Conservation (phyloP, 1,140 invertebrate species). For the Drosophila chauvacae region DNA sequence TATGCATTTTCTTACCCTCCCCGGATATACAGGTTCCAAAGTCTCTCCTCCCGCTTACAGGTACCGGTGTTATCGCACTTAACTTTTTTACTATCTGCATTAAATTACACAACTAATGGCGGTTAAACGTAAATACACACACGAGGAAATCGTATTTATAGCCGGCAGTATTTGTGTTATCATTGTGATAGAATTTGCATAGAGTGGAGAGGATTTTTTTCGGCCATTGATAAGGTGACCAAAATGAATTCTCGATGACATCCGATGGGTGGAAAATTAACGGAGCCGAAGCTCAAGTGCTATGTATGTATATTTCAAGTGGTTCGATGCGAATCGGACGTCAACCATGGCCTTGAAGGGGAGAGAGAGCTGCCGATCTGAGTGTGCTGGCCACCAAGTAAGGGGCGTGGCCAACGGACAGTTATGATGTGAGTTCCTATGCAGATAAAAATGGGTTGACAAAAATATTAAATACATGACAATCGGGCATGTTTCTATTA, state of each 20-base stretch:
- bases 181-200: slow-evolving; percentile 42
- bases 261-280: slow-evolving; percentile 47
- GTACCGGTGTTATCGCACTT: slow-evolving; percentile 14
- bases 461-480: slow-evolving; percentile 1
- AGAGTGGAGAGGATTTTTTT: slow-evolving; percentile 36
- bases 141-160: slow-evolving; percentile 35
- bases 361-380: not conserved
- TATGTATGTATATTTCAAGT: slow-evolving; percentile 20
- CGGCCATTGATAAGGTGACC: slow-evolving; percentile 27
- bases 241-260: slow-evolving; percentile 17
- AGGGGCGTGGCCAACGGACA: slow-evolving; percentile 19
- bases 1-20: slow-evolving; percentile 12
- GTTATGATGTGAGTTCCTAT: slow-evolving; percentile 9
- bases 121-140: slow-evolving; percentile 24
- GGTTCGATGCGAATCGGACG: slow-evolving; percentile 24
- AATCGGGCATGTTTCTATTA: slow-evolving; percentile 20
- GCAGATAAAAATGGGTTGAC: not conserved
- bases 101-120: slow-evolving; percentile 61
- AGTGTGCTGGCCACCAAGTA: not conserved
- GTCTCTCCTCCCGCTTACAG: slow-evolving; percentile 5
- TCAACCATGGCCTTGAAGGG: slow-evolving; percentile 40
- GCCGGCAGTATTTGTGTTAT: slow-evolving; percentile 42
- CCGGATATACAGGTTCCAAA: slow-evolving; percentile 10
- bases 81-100: slow-evolving; percentile 47
- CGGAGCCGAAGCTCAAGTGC: slow-evolving; percentile 40